phyloP scores from a whole-genome alignment of 2,888 invertebrate species.

The Catocala fraxini region DNA sequence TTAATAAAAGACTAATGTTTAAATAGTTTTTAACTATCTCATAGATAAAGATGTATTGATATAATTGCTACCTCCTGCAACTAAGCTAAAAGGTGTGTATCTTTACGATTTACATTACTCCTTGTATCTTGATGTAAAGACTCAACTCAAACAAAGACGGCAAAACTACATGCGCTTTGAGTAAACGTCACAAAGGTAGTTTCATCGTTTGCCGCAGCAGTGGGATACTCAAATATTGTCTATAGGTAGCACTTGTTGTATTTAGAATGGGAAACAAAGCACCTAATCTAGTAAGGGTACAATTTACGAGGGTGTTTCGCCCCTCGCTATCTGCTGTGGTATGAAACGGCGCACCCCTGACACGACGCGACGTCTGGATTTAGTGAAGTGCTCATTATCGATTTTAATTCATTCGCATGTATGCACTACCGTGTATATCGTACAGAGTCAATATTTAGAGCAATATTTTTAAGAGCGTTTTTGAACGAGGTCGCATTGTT shows the following conservation, averaged over 20 bases:
- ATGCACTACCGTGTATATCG: conserved; percentile 34
- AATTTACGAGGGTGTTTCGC: conserved; percentile 58
- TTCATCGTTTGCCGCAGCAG: neutral
- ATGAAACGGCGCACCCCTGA: conserved; percentile 36
- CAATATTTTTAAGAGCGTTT: conserved; percentile 21
- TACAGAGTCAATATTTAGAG: conserved; percentile 31
- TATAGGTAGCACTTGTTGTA: conserved; percentile 48
- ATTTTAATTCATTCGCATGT: conserved; percentile 59
- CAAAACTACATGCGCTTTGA: neutral
- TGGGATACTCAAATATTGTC: conserved; percentile 33
- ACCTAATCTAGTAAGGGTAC: conserved; percentile 61
- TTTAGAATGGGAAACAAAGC: conserved; percentile 61
- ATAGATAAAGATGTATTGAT: too few species aligned
- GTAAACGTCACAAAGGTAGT: neutral
- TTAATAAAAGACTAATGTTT: too few species aligned
- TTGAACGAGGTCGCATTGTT: conserved; percentile 30
- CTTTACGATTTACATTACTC: too few species aligned
- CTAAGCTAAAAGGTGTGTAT: too few species aligned
- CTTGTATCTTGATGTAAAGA: too few species aligned
- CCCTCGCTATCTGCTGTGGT: conserved; percentile 36
- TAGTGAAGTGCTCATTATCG: conserved; percentile 59
- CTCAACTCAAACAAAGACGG: too few species aligned
- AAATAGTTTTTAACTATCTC: too few species aligned
- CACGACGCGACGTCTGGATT: conserved; percentile 56
- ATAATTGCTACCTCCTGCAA: too few species aligned